Conservation (phyloP, 1,140 invertebrate species). For the Coenobita brevimanus region DNA sequence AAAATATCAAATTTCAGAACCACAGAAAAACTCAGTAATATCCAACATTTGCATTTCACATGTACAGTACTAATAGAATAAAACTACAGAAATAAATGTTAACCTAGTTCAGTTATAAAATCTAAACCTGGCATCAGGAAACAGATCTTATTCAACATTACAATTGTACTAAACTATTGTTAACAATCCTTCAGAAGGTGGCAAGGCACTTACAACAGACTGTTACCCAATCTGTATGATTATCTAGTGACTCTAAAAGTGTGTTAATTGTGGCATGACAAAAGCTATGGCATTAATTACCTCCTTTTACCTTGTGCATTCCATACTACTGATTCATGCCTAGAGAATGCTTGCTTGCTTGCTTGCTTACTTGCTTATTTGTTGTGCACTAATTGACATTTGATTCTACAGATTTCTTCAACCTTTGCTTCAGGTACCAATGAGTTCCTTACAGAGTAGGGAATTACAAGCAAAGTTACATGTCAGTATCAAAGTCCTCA, state of each 20-base stretch:
- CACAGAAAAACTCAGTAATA: slow-evolving; percentile 30
- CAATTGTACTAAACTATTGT: slow-evolving; percentile 46
- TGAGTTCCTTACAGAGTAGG: not conserved
- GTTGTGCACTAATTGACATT: too few relatives aligned
- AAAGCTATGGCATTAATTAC: not conserved
- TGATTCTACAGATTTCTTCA: too few relatives aligned
- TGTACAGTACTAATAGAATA: slow-evolving; percentile 13
- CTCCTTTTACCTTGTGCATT: too few relatives aligned
- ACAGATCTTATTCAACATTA: slow-evolving; percentile 35
- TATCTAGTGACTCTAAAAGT: not conserved
- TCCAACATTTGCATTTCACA: slow-evolving; percentile 27
- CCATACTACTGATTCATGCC: too few relatives aligned
- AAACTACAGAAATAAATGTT: slow-evolving; percentile 6
- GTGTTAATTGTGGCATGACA: slow-evolving; percentile 19
- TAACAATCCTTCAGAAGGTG: slow-evolving; percentile 54
- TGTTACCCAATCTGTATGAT: not conserved
- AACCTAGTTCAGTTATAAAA: not conserved
- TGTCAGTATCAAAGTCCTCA: too few relatives aligned
- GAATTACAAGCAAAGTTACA: not conserved
- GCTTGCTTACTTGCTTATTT: too few relatives aligned
- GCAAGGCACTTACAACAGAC: slow-evolving; percentile 57
- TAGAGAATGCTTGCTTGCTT: too few relatives aligned
- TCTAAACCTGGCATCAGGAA: not conserved
- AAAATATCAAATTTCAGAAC: slow-evolving; percentile 57
- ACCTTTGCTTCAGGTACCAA: not conserved